phyloP scores from a whole-genome alignment of 2,888 invertebrate genomes.

The Leptopterna dolabrata region DNA sequence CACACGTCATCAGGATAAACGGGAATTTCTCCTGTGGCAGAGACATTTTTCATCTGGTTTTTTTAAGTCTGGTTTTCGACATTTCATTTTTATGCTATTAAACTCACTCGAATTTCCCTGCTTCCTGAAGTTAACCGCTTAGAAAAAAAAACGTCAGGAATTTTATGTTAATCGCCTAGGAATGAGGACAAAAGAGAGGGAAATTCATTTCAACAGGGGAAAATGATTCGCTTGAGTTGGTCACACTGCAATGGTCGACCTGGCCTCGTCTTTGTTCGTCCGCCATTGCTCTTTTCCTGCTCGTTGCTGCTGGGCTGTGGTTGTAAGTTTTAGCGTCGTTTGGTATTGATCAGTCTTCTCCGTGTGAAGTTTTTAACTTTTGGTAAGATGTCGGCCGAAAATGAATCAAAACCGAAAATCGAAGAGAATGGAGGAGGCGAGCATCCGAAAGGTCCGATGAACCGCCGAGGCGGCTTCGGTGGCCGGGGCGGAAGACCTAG shows the following conservation, averaged over 20 bases:
- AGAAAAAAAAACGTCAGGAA: too few relatives aligned
- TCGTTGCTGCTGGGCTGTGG: not conserved
- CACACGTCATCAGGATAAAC: too few relatives aligned
- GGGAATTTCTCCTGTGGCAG: too few relatives aligned
- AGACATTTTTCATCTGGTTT: too few relatives aligned
- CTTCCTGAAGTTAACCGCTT: too few relatives aligned
- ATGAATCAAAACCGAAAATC: conserved; percentile 3
- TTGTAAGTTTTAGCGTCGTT: not conserved
- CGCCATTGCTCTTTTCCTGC: not conserved
- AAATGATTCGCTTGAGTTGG: too few relatives aligned
- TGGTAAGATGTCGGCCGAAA: not conserved
- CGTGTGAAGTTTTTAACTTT: not conserved
- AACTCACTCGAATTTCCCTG: too few relatives aligned
- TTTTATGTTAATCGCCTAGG: too few relatives aligned
- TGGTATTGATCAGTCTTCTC: not conserved
- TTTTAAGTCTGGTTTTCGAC: too few relatives aligned
- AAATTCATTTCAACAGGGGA: too few relatives aligned
- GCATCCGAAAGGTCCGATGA: not conserved
- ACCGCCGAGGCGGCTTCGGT: conserved; percentile 24
- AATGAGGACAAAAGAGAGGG: too few relatives aligned
- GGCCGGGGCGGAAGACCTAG: conserved; percentile 4
- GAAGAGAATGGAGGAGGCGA: conserved; percentile 13
- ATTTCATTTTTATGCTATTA: too few relatives aligned
- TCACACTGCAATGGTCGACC: not conserved
- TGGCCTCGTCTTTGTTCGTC: not conserved